Base-by-base conservation (phyloP, 1,140 invertebrate species). In the Adelges cooleyi region DNA sequence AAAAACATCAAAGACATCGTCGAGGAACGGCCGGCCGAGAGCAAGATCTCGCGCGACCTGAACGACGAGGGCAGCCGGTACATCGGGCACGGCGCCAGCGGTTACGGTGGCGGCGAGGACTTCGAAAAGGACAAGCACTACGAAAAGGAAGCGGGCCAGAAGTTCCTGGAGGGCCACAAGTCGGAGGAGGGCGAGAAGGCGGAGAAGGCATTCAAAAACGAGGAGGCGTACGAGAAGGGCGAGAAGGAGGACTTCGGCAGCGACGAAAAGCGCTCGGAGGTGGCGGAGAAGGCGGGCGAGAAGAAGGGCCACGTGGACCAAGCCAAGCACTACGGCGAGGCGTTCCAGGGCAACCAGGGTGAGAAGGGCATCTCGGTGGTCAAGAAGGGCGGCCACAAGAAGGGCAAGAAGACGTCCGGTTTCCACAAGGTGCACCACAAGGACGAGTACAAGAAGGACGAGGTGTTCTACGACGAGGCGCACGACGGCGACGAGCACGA, bases 391-490 rank as follows among this genome's bases (percentile, higher is more conserved):
- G 80, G 80, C 17, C 82, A 84, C 69, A 82, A 82, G 70, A 84
- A 84, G 66, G 82, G 82, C 1, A 81, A 84, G 71, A 78, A 80
- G 23, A 80, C 79, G 68, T 81, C 82, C 68, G 82, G 82, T 11
- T 84, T 82, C 72, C 81, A 83, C 69, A 77, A 78, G 3, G 82
- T 81, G 0, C 81, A 82, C 68, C 81, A 82, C 67, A 84, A 84
- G 66, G 82, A 84, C 69, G 82, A 84, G 69, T 78, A 80, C 69
- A 81, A 82, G 59, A 82, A 82, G 71, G 79, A 80, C 10, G 81
- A 83, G 69, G 81, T 79, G 68, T 84, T 79, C 75, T 84, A 82
- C 66, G 82, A 84, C 65, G 82, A 83, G 68, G 78, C 79, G n/a
- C 79, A 83, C 69, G 81, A 83, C 69, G 81, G 82, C 70, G 81